Base-by-base conservation (phyloP, 2,113 vertebrate species). In the Scartelaos histophorus region DNA sequence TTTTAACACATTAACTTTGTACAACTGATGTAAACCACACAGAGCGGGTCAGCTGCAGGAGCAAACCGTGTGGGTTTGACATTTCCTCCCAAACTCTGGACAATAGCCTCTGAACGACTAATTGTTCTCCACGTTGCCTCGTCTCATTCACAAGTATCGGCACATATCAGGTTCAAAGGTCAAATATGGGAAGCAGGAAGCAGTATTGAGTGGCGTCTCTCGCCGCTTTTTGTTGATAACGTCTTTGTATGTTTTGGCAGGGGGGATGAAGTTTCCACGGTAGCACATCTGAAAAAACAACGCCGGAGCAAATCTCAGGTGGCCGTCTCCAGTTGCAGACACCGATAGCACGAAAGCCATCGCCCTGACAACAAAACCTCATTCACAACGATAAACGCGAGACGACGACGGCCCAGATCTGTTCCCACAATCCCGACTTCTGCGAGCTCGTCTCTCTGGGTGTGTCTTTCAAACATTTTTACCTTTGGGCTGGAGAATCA, bases 311-410 rank as follows among this genome's bases (percentile, higher is more conserved):
- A 45, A 45, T 67, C 82, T 75, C 78, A 71, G 70, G 72, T 73
- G 78, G 67, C 73, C 46, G 74, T 66, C 76, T 90, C 80, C 83
- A 82, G 64, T 86, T 86, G 65, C 84, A 67, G 78, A 86, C 82
- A 87, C 69, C 67, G 89, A 89, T 85, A 83, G 79, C 74, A 76
- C 85, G 79, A 86, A 89, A 90, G 78, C 82, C 74, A 76, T 79
- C 61, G 29, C 75, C 15, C 56, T 51, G 78, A 81, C 69, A 88
- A 88, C 83, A 85, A 89, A 88, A 75, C 80, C 81, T 81, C 73
- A 73, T 82, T 87, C 78, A 82, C 34, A 76, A 67, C 45, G 24
- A 70, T 79, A 61, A 80, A 85, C 75, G 76, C 73, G 58, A 72
- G 73, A 84, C 77, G 57, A 35, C 24, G 60, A 72, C 87, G 80